Conservation (phyloP, 1,140 invertebrate genomes). For the Drosophila pallidifrons region DNA sequence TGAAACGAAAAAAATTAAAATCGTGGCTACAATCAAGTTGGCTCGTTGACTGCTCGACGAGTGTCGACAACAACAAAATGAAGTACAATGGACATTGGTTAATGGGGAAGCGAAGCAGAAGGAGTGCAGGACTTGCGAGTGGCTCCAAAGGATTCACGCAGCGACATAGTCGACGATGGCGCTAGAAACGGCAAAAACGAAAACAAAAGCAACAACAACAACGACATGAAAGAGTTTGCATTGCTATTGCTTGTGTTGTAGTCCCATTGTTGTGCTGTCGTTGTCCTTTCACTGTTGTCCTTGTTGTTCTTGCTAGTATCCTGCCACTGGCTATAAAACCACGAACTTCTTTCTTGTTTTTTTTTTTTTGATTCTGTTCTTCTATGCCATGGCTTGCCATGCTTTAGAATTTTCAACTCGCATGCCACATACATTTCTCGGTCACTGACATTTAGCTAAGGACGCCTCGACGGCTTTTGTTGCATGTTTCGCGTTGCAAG, state of each 20-base stretch:
- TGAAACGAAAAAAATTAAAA: constrained; percentile 13
- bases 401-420: constrained; percentile 54
- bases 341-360: constrained; percentile 22
- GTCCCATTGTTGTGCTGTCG: constrained; percentile 43
- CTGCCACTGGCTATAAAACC: constrained; percentile 76
- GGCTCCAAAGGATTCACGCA: constrained; percentile 21
- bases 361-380: too few relatives aligned
- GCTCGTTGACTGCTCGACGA: constrained; percentile 34
- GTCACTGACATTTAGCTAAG: constrained; percentile 72
- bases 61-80: constrained; percentile 44
- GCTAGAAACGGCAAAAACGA: constrained; percentile 24
- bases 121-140: constrained; percentile 3
- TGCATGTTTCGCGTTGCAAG: constrained; percentile 38
- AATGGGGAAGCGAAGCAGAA: neutral
- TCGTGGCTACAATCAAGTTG: constrained; percentile 56
- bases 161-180: constrained; percentile 23
- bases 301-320: constrained; percentile 49
- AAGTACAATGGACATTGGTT: constrained; percentile 53
- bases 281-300: constrained; percentile 33
- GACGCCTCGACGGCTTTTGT: constrained; percentile 55
- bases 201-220: constrained; percentile 3
- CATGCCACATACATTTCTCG: constrained; percentile 72
- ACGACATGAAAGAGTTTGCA: neutral
- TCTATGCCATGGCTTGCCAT: neutral
- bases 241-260: constrained; percentile 34